Conservation (phyloP, 2,797 vertebrate genomes). For the Dendrocincla fuliginosa region DNA sequence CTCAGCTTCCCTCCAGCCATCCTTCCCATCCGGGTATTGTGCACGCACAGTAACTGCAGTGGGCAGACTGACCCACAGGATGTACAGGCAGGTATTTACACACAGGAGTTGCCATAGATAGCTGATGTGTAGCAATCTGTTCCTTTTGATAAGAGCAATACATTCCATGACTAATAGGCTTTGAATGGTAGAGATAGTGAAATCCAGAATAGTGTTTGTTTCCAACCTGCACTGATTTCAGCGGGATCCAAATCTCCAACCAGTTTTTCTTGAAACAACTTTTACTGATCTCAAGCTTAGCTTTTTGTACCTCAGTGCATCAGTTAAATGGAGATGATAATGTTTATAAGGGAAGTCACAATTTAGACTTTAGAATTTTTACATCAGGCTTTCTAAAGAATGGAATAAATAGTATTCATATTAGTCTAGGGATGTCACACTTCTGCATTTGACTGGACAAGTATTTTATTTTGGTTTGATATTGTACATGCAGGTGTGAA, state of each 20-base stretch:
- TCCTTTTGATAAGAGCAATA: not conserved
- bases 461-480: not conserved
- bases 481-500: not conserved
- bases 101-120: not conserved
- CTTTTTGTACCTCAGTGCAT: not conserved
- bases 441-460: not conserved
- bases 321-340: not conserved
- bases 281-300: not conserved
- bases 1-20: not conserved
- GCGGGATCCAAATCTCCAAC: not conserved
- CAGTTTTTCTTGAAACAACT: not conserved
- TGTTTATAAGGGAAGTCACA: not conserved
- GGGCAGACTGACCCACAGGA: not conserved
- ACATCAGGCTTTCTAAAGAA: not conserved
- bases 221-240: not conserved
- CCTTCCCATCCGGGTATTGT: conserved; percentile 31
- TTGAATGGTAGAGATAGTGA: not conserved
- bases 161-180: not conserved
- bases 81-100: not conserved
- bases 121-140: not conserved
- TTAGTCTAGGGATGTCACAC: not conserved
- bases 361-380: not conserved
- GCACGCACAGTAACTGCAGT: rapidly evolving
- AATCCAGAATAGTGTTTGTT: not conserved
- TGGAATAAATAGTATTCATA: not conserved